Base-by-base conservation (phyloP, 2,797 vertebrate genomes). In the Pangasius macronema region DNA sequence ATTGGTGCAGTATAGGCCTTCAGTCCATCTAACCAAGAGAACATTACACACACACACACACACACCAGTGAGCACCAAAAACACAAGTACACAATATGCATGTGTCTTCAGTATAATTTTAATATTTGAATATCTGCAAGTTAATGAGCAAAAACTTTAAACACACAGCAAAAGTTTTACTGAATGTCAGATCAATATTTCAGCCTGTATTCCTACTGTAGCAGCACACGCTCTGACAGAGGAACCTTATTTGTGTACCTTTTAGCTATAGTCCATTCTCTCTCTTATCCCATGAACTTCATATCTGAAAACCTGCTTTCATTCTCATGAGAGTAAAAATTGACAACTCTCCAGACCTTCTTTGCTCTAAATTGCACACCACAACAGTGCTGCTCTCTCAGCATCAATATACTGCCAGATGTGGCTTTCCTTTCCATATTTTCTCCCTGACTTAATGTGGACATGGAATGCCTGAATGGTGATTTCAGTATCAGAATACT, bases 1-100 rank as follows among this genome's bases (percentile, higher is more conserved):
- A 95, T 90, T 0, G 98, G 98, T 70, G 96, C 96, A 0, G 96
- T 96, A 92, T 99, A 99, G 1, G 96, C 97, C 92, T 96, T 95
- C 88, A 98, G 94, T 11, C 97, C 98, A 11, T 97, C 97, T 98
- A 92, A 72, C 9, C 57, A 22, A 76, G 33, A 83, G n/a, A 61
- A 73, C 79, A 68, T n/a, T 11, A 83, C 16, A 86, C 36, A 89
- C 22, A 85, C 16, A 81, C 27, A 86, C 36, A 89, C 24, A 81
- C 27, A 86, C 30, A 80, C 84, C 7, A 70, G 30, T 70, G 27
- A 77, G 27, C 36, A 39, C 20, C 27, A 20, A 85, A 76, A 68
- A n/a, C 33, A 68, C 46, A 84, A 42, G 2, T 27, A 20, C 22
- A 82, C 27, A 80, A 27, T 27, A 27, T 49, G 13, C 36, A 55